A percentile compares a stretch with the other conserved stretches of the same genome.
Conservation (phyloP, 2,888 invertebrate genomes). For the Shargacucullia verbasci region DNA sequence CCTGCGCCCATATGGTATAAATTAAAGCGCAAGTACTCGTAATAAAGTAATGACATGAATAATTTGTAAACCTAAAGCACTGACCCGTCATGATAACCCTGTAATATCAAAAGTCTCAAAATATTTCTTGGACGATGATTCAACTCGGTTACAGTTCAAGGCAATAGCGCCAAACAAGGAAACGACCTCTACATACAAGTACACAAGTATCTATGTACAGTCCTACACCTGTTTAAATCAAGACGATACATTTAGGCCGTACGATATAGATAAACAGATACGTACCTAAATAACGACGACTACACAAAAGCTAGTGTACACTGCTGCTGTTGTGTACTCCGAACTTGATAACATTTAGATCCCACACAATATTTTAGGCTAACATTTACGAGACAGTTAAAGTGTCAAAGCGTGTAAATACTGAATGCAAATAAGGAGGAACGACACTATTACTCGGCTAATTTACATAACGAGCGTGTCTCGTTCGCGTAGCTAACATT, state of each 20-base stretch:
- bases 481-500: conserved; percentile 50
- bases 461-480: conserved; percentile 71
- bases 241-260: not conserved
- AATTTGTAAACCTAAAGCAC: no score
- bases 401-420: conserved; percentile 66
- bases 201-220: conserved; percentile 5
- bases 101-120: conserved; percentile 19
- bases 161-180: conserved; percentile 68
- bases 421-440: conserved; percentile 72
- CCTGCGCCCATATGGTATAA: conserved; percentile 7
- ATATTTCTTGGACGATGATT: conserved; percentile 20
- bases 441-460: conserved; percentile 62
- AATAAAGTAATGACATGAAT: conserved; percentile 25
- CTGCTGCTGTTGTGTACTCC: conserved; percentile 8
- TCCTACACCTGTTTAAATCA: conserved; percentile 26
- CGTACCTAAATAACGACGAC: no score
- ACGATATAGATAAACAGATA: no score
- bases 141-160: conserved; percentile 69
- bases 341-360: conserved; percentile 19
- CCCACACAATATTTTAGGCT: conserved; percentile 43
- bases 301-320: conserved; percentile 14
- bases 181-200: conserved; percentile 62
- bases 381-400: conserved; percentile 47
- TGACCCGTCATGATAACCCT: conserved; percentile 38
- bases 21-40: conserved; percentile 3